phyloP scores from a whole-genome alignment of 2,888 invertebrate genomes.

The Halictus ligatus region DNA sequence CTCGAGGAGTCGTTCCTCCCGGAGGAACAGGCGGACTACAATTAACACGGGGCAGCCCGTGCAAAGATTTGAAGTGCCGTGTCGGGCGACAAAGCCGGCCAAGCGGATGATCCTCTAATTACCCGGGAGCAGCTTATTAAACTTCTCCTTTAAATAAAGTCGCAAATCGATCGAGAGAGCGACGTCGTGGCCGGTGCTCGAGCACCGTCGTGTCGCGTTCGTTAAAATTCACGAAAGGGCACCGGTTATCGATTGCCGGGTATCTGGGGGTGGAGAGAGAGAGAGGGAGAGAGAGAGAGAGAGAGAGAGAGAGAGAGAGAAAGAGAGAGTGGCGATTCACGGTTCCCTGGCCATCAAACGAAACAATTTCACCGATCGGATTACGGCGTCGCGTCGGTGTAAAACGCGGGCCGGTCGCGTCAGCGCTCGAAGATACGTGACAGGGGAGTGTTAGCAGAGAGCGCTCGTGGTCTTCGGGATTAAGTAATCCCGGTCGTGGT shows the following conservation, averaged over 20 bases:
- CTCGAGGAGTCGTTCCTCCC: not conserved
- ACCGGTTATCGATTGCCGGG: slow-evolving; percentile 33
- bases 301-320: not conserved
- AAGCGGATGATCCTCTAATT: slow-evolving; percentile 13
- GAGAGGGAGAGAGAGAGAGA: too few species aligned
- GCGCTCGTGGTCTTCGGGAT: slow-evolving; percentile 56
- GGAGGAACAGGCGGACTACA: not conserved
- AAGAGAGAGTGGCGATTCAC: slow-evolving; percentile 31
- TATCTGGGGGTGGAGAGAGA: not conserved
- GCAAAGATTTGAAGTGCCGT: not conserved
- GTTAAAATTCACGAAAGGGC: slow-evolving; percentile 26
- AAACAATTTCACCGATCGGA: slow-evolving; percentile 61
- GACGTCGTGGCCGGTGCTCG: not conserved
- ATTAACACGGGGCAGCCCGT: not conserved
- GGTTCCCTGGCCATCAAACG: slow-evolving; percentile 33
- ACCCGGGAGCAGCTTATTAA: slow-evolving; percentile 13
- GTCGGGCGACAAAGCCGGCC: not conserved
- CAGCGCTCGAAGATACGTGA: slow-evolving; percentile 59
- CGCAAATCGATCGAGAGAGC: not conserved
- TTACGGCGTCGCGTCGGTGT: slow-evolving; percentile 33
- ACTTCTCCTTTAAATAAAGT: slow-evolving; percentile 23
- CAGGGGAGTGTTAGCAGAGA: slow-evolving; percentile 35
- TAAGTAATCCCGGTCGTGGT: slow-evolving; percentile 68
- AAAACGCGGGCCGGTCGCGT: slow-evolving; percentile 51
- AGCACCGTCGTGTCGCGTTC: not conserved